A percentile compares a stretch with the other conserved stretches of the same genome.
Evolutionary conservation across 2,888 invertebrate species (phyloP).

Genomic region (Spodoptera exigua): DNA sequence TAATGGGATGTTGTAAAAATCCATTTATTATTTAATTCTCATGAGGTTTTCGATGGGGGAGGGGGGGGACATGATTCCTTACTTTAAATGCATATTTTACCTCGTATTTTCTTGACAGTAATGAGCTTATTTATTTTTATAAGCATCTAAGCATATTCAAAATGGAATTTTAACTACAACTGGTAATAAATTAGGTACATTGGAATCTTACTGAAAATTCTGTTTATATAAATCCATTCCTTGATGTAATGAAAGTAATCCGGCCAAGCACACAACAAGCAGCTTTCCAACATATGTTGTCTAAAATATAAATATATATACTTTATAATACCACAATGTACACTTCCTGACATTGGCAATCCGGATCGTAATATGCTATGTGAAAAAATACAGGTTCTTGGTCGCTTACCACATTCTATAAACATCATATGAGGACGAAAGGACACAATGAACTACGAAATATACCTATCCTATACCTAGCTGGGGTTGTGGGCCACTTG

Average conservation of each 20-base stretch:
- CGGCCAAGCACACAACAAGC: no score
- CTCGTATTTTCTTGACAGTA: conserved; percentile 4
- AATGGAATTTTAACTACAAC: no score
- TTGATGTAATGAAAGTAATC: no score
- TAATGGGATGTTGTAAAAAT: conserved; percentile 22
- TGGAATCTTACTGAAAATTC: no score
- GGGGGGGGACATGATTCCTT: neutral
- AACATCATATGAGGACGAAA: neutral
- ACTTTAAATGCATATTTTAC: conserved; percentile 16
- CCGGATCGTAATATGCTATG: neutral
- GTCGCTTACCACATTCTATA: neutral
- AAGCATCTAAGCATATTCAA: no score
- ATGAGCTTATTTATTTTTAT: no score
- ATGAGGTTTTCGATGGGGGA: conserved; percentile 7
- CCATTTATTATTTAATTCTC: conserved; percentile 18
- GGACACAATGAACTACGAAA: conserved; percentile 8
- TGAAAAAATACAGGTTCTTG: neutral
- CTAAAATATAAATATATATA: no score
- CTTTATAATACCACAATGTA: neutral
- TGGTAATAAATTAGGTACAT: no score
- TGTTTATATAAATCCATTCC: no score
- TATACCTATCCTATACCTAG: conserved; percentile 1
- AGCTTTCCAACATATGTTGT: no score
- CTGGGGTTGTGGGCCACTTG: no score
- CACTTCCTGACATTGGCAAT: neutral